Evolutionary conservation across 2,888 invertebrate species (phyloP).

Genomic region (Phymatocera aterrima): DNA sequence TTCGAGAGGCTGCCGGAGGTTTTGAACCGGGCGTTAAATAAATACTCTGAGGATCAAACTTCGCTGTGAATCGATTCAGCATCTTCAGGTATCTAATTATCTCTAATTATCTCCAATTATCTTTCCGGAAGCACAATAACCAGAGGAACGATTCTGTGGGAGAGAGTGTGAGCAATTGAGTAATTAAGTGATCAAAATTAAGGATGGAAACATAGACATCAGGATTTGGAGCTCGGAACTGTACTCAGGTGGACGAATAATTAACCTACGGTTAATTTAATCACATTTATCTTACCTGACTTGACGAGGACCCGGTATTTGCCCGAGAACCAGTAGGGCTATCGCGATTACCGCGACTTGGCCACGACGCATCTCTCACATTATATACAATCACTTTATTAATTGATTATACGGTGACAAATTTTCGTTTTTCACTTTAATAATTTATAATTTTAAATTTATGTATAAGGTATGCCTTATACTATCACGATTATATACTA

Average conservation of each 20-base stretch:
- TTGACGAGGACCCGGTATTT: conserved; percentile 69
- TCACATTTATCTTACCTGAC: conserved; percentile 64
- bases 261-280: conserved; percentile 21
- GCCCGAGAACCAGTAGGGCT: conserved; percentile 72
- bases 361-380: conserved; percentile 74
- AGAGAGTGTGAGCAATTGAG: too few species aligned
- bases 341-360: conserved; percentile 74
- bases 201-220: not conserved
- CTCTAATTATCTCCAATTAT: conserved; percentile 24
- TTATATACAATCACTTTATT: conserved; percentile 68
- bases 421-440: not conserved
- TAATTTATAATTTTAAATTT: not conserved
- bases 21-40: conserved; percentile 9
- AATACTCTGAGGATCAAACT: not conserved
- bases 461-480: not conserved
- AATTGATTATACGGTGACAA: conserved; percentile 57
- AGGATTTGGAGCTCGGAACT: not conserved
- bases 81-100: conserved; percentile 22
- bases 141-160: not conserved
- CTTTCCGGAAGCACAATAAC: conserved; percentile 1
- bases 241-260: not conserved
- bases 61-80: conserved; percentile 27
- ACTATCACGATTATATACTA: too few species aligned
- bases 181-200: conserved; percentile 33
- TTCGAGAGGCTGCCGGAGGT: not conserved